Conservation (phyloP, 23 tunicate species). For the Ascidia mentula region DNA sequence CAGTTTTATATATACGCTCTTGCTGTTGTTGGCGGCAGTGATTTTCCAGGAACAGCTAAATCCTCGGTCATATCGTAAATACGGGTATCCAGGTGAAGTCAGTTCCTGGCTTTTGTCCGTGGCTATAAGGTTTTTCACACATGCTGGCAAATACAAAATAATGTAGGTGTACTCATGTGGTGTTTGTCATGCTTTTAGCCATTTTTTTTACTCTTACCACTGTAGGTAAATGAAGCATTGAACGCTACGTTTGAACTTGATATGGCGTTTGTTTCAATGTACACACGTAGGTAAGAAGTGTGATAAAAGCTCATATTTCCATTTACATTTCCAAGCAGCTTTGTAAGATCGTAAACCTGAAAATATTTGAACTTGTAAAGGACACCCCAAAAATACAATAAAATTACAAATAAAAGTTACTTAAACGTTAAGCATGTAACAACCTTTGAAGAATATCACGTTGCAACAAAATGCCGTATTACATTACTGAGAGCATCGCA, state of each 20-base stretch:
- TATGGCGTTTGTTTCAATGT: neutral
- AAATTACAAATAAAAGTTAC: too few relatives aligned
- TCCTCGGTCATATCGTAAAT: neutral
- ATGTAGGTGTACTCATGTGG: neutral
- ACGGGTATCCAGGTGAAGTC: neutral
- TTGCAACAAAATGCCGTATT: too few relatives aligned
- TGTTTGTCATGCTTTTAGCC: neutral
- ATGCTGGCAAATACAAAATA: neutral
- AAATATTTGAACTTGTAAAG: too few relatives aligned
- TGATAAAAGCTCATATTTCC: neutral
- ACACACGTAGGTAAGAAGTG: neutral
- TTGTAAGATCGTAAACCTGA: neutral
- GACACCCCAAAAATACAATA: too few relatives aligned
- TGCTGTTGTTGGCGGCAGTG: neutral
- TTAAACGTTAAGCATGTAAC: too few relatives aligned
- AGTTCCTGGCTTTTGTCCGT: neutral
- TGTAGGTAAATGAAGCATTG: neutral
- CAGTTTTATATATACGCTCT: neutral
- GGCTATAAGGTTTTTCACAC: neutral
- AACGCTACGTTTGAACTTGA: neutral
- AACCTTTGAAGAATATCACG: too few relatives aligned
- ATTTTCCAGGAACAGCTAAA: neutral
- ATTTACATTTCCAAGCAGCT: neutral
- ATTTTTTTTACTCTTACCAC: neutral
- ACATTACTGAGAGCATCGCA: too few relatives aligned